Conservation (phyloP, 2,113 vertebrate genomes). For the Picathartes gymnocephalus region DNA sequence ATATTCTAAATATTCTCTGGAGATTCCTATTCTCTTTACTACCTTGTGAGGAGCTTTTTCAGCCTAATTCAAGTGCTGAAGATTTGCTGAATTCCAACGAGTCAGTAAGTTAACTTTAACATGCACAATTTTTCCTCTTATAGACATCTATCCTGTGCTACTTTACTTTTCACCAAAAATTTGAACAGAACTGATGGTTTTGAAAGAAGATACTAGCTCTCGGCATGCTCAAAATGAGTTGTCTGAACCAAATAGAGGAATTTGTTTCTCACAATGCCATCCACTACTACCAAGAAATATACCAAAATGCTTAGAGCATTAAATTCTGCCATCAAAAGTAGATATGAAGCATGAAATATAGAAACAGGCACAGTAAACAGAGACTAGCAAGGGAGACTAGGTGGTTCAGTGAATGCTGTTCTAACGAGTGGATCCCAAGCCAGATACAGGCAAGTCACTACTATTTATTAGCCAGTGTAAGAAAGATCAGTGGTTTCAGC, state of each 20-base stretch:
- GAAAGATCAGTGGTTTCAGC: background rate
- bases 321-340: background rate
- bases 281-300: background rate
- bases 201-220: background rate
- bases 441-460: background rate
- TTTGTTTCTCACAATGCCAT: background rate
- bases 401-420: background rate
- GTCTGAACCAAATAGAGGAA: background rate
- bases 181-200: background rate
- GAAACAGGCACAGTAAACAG: background rate
- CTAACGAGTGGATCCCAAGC: background rate
- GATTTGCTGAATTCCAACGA: background rate
- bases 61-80: background rate
- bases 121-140: background rate
- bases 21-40: background rate
- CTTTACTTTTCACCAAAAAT: background rate
- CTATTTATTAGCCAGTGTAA: background rate
- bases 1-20: background rate
- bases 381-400: background rate
- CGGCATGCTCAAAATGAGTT: background rate
- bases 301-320: background rate
- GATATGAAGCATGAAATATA: background rate
- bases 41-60: background rate
- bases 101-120: background rate
- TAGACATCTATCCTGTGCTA: background rate